phyloP scores from a whole-genome alignment of 2,113 vertebrate species.

The Phrynosoma blainvillii region DNA sequence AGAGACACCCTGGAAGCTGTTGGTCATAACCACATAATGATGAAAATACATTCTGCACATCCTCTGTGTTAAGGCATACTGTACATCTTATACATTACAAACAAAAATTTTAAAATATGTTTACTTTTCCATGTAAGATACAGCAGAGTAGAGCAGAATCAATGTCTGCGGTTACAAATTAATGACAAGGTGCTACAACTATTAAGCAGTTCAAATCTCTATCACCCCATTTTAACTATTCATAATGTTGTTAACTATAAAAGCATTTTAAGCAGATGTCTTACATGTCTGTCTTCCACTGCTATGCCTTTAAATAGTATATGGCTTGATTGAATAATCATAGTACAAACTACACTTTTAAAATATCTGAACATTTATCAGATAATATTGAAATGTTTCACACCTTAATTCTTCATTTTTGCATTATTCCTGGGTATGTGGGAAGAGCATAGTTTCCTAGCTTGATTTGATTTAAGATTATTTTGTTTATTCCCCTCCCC shows the following conservation, averaged over 20 bases:
- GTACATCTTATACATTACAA: neutral
- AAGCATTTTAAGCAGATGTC: neutral
- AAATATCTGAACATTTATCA: neutral
- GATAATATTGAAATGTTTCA: neutral
- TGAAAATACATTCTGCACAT: neutral
- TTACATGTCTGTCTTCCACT: neutral
- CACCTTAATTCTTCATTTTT: neutral
- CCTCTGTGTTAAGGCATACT: neutral
- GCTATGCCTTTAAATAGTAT: neutral
- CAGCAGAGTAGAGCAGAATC: neutral
- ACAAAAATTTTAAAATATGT: neutral
- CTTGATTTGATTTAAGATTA: constrained; percentile 2
- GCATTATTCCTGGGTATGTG: neutral
- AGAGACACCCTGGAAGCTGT: too few relatives aligned
- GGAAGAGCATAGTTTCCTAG: neutral
- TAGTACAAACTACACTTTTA: neutral
- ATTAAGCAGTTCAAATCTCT: neutral
- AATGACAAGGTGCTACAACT: neutral
- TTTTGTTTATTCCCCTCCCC: neutral
- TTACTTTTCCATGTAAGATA: neutral
- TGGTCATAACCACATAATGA: neutral
- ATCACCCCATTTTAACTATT: neutral
- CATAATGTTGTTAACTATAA: constrained; percentile 11
- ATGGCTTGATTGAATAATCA: constrained; percentile 5
- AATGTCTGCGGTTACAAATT: neutral